Evolutionary conservation across 2,797 vertebrate species (phyloP).

Genomic region (Acanthornis magna): DNA sequence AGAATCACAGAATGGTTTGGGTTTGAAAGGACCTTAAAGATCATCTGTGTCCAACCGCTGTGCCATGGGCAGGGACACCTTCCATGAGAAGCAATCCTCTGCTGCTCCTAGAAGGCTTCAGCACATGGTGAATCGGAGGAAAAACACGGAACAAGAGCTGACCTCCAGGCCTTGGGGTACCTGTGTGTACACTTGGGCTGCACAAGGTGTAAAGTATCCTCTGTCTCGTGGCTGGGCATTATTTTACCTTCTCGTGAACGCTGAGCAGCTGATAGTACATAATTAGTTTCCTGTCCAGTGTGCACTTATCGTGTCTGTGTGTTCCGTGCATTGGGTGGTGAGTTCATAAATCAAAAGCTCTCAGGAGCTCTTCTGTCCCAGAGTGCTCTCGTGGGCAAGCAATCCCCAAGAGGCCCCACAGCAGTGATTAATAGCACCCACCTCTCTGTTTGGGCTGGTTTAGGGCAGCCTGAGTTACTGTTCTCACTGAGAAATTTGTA

Average conservation of each 20-base stretch:
- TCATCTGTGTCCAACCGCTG: neutral
- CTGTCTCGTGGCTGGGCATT: neutral
- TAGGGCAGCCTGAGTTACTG: neutral
- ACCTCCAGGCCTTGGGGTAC: neutral
- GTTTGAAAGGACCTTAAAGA: neutral
- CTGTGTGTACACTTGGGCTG: neutral
- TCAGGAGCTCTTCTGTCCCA: neutral
- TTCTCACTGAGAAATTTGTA: neutral
- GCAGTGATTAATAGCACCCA: constrained; percentile 15
- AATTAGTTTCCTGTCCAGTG: neutral
- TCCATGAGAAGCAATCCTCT: neutral
- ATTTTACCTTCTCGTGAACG: neutral
- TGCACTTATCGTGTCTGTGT: neutral
- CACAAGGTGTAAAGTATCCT: neutral
- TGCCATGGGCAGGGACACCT: neutral
- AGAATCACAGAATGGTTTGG: neutral
- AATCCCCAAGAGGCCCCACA: neutral
- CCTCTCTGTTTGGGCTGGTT: neutral
- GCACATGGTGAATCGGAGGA: fast-evolving
- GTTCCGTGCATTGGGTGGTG: neutral
- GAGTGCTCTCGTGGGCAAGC: neutral
- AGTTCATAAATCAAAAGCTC: constrained; percentile 34
- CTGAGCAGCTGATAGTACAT: neutral
- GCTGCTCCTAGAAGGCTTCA: neutral
- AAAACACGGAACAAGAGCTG: fast-evolving